Evolutionary conservation across 1,140 invertebrate species (phyloP).

Genomic region (Drosophila fuyamai): DNA sequence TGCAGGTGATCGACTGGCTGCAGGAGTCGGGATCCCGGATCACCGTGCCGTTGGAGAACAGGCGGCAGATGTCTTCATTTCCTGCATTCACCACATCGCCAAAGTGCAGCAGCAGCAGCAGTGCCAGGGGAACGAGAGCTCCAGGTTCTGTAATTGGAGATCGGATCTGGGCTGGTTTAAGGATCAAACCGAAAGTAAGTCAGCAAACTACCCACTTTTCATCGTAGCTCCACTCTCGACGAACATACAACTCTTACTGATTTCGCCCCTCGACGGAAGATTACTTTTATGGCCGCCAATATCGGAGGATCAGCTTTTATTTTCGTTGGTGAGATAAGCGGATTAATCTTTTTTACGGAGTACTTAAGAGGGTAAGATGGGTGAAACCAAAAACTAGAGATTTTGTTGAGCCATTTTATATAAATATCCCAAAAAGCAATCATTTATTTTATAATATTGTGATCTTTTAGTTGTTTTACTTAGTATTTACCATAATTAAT

Average conservation of each 20-base stretch:
- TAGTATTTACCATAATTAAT: too few species aligned
- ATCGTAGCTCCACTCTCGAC: conserved; percentile 27
- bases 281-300: conserved; percentile 32
- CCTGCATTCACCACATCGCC: background rate
- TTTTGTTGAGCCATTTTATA: too few species aligned
- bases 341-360: conserved; percentile 13
- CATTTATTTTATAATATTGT: too few species aligned
- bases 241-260: conserved; percentile 16
- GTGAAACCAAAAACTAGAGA: too few species aligned
- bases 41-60: conserved; percentile 60
- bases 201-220: conserved; percentile 14
- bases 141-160: background rate
- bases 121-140: conserved; percentile 1
- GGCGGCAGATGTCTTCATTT: conserved; percentile 53
- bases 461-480: too few species aligned
- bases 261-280: background rate
- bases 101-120: conserved; percentile 12
- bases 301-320: conserved; percentile 38
- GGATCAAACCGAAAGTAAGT: too few species aligned
- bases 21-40: conserved; percentile 69
- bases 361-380: background rate
- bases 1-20: conserved; percentile 62
- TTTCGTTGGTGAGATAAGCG: conserved; percentile 30
- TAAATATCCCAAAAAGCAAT: too few species aligned
- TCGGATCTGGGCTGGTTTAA: background rate